These are phyloP conservation scores for Triplophysa tibetana DNA, from an alignment of 2,113 vertebrate genomes.

Conservation along the genomic window DNA sequence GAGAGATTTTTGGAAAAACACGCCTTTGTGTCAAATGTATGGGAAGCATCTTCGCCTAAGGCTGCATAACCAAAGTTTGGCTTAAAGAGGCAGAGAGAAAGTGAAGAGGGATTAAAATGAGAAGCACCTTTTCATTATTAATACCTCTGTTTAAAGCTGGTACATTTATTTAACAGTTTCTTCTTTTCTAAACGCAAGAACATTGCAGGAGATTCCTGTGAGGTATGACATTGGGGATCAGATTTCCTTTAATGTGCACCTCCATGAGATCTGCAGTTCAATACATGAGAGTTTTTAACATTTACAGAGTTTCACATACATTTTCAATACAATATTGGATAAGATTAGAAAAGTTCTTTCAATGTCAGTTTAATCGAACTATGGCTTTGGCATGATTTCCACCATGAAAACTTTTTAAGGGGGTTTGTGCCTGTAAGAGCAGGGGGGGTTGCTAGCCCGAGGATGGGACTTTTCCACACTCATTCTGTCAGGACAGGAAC, in stretches of 20 bases:
- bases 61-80: conserved; percentile 46
- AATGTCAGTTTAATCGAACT: conserved; percentile 1
- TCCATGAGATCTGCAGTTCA: too few species aligned
- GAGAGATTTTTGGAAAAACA: conserved; percentile 48
- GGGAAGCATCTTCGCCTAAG: conserved; percentile 49
- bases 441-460: conserved; percentile 62
- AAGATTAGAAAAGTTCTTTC: not conserved
- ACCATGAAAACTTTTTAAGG: not conserved
- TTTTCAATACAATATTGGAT: conserved; percentile 1
- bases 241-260: too few species aligned
- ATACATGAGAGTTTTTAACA: not conserved
- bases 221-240: too few species aligned
- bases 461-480: conserved; percentile 66
- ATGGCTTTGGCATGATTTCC: not conserved
- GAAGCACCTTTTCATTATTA: conserved; percentile 60
- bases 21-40: conserved; percentile 50
- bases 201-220: too few species aligned
- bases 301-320: conserved; percentile 20
- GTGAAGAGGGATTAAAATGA: conserved; percentile 57
- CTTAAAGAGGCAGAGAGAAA: conserved; percentile 34
- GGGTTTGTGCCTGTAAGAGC: not conserved
- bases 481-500: conserved; percentile 26
- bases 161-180: not conserved
- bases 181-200: too few species aligned
- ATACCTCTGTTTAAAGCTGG: conserved; percentile 48